Evolutionary conservation across 2,797 vertebrate species (phyloP).

Genomic region (Amblyraja radiata): DNA sequence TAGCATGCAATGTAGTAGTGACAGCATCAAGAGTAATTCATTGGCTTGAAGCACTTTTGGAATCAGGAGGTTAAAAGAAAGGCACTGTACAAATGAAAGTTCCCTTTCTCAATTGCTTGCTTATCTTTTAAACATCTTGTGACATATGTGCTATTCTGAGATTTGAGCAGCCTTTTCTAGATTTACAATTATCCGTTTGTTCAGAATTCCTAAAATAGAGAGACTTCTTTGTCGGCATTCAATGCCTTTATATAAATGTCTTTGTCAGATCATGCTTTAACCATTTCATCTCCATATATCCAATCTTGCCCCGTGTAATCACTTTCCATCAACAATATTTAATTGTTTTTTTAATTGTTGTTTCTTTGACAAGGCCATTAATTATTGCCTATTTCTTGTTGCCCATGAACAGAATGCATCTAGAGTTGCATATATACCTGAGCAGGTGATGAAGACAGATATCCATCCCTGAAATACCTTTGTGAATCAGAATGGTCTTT

Average conservation of each 20-base stretch:
- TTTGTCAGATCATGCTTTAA: neutral
- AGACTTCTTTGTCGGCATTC: neutral
- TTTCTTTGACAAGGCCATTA: too few relatives aligned
- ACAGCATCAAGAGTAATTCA: neutral
- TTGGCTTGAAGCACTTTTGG: neutral
- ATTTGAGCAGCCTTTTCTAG: neutral
- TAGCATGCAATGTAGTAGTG: neutral
- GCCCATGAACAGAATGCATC: too few relatives aligned
- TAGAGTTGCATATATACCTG: too few relatives aligned
- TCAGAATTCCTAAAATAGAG: neutral
- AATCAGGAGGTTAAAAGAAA: neutral
- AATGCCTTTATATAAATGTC: neutral
- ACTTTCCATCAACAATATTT: too few relatives aligned
- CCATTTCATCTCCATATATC: neutral
- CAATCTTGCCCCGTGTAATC: neutral
- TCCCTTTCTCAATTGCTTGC: neutral
- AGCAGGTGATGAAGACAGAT: too few relatives aligned
- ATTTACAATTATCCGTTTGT: neutral
- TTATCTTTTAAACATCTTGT: neutral
- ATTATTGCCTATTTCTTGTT: too few relatives aligned
- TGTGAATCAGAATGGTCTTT: too few relatives aligned
- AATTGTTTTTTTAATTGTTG: too few relatives aligned
- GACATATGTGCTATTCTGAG: neutral
- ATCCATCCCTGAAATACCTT: too few relatives aligned
- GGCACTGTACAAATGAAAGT: neutral